Conservation (phyloP, 2,113 vertebrate genomes). For the Phylloscopus whistleri region DNA sequence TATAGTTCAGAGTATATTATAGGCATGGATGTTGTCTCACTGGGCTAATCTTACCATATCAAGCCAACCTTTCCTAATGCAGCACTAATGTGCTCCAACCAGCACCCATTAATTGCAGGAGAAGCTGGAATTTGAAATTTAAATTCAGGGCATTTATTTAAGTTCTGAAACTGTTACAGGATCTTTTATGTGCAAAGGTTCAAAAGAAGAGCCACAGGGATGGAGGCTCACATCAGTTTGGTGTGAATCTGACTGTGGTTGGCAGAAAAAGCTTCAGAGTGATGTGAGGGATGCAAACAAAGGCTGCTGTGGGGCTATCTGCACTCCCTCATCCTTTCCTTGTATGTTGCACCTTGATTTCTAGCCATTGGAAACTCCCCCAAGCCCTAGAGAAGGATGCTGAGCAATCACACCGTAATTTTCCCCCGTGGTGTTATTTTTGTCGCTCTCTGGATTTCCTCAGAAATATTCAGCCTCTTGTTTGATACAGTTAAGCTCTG, state of each 20-base stretch:
- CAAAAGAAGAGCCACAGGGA: background rate
- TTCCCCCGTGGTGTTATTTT: background rate
- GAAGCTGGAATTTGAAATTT: background rate
- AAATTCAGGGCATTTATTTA: background rate
- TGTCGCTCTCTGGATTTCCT: background rate
- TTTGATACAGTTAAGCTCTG: background rate
- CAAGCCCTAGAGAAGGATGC: background rate
- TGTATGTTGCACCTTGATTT: background rate
- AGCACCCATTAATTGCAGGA: background rate
- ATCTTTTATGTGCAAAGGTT: background rate
- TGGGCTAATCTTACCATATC: background rate
- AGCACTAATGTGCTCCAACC: background rate
- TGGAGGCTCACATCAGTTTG: background rate
- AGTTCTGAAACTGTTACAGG: background rate
- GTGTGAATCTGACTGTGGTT: background rate
- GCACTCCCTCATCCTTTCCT: background rate
- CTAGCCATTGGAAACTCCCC: background rate
- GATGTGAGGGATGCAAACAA: background rate
- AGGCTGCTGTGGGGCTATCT: background rate
- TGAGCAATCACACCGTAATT: background rate
- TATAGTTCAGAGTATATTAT: background rate
- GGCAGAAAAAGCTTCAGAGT: background rate
- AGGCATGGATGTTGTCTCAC: background rate
- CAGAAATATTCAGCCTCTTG: background rate
- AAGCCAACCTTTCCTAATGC: background rate